These are phyloP conservation scores for Lerista edwardsae DNA, from an alignment of 2,797 vertebrate genomes.

Conservation along the genomic window DNA sequence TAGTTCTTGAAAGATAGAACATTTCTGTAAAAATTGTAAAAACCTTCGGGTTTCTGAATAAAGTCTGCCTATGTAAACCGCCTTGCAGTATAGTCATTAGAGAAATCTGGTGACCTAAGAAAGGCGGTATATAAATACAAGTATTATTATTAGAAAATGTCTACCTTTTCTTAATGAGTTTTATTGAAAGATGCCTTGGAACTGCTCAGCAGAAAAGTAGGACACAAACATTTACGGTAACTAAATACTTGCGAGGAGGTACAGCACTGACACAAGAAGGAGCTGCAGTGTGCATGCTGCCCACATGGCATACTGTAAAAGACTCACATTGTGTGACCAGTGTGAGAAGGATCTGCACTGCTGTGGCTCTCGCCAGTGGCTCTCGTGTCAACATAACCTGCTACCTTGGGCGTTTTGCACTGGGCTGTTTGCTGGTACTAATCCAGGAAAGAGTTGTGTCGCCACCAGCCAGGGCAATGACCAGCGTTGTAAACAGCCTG, in stretches of 20 bases:
- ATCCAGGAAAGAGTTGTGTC: not conserved
- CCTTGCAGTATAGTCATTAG: no score
- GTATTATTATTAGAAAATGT: no score
- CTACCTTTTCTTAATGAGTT: not conserved
- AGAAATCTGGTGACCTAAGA: no score
- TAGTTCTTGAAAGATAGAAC: no score
- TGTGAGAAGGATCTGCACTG: not conserved
- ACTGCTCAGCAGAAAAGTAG: not conserved
- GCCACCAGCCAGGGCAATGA: not conserved
- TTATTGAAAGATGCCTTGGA: not conserved
- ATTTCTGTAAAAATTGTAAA: no score
- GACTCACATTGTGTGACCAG: not conserved
- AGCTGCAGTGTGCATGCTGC: not conserved
- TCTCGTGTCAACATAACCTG: not conserved
- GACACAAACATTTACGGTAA: not conserved
- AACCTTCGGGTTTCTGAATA: no score
- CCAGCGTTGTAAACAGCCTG: slow-evolving; percentile 1
- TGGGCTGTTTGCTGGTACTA: not conserved
- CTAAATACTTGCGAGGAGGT: not conserved
- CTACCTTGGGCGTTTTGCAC: not conserved
- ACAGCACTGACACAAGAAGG: not conserved
- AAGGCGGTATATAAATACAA: no score
- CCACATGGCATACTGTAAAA: not conserved
- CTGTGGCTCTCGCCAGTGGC: no score
- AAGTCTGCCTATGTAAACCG: no score